Percentiles rank a stretch among this genome's conserved stretches.
Conservation (phyloP, 2,888 invertebrate genomes). For the Lithodes maja region DNA sequence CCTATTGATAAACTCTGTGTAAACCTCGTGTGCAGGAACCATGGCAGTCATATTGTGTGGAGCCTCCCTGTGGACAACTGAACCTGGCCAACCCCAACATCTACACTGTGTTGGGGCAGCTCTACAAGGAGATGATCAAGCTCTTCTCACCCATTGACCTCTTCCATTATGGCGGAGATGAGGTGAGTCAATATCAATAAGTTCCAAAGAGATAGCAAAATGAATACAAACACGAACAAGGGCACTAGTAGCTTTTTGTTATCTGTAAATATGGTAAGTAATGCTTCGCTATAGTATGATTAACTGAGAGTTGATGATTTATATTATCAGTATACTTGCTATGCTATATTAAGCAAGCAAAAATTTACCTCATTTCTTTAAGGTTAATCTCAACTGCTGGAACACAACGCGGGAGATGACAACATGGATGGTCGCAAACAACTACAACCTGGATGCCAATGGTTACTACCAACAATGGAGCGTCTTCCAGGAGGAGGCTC, state of each 20-base stretch:
- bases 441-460: constrained; percentile 42
- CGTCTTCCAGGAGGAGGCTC: constrained; percentile 50
- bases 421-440: constrained; percentile 45
- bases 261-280: too few species aligned
- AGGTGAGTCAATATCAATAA: constrained; percentile 3
- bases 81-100: constrained; percentile 80
- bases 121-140: constrained; percentile 48
- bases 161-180: constrained; percentile 66
- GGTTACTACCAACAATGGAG: constrained; percentile 65
- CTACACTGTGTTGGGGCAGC: constrained; percentile 71
- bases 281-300: too few species aligned
- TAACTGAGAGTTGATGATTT: too few species aligned
- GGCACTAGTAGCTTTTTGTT: not conserved
- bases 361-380: not conserved
- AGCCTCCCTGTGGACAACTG: constrained; percentile 90
- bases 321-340: too few species aligned
- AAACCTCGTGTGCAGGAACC: constrained; percentile 75
- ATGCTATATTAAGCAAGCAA: not conserved
- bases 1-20: too few species aligned
- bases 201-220: not conserved
- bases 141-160: constrained; percentile 56
- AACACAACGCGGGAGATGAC: constrained; percentile 65
- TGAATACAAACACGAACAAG: not conserved
- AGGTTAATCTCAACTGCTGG: constrained; percentile 71
- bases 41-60: constrained; percentile 85